Percentiles rank a stretch among this genome's conserved stretches.
These are phyloP conservation scores for Globia sparganii DNA, from an alignment of 2,888 invertebrate genomes.

Conservation along the genomic window DNA sequence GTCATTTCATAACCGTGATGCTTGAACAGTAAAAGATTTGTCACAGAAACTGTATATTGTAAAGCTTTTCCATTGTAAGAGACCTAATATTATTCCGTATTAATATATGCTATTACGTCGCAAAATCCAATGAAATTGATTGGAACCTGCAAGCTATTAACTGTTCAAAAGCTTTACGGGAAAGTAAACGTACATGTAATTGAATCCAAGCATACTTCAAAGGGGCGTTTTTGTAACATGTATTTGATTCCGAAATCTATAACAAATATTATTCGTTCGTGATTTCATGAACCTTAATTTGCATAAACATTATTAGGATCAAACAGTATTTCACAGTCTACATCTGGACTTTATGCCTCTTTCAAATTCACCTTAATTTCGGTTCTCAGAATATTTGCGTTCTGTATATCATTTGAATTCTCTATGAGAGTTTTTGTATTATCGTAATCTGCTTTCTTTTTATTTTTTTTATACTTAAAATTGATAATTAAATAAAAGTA, in stretches of 20 bases:
- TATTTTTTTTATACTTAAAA: neutral
- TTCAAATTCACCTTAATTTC: neutral
- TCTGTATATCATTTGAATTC: neutral
- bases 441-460: neutral
- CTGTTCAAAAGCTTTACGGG: neutral
- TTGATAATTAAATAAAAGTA: neutral
- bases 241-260: constrained; percentile 8
- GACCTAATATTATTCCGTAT: neutral
- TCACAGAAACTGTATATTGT: too few relatives aligned
- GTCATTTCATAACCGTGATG: too few relatives aligned
- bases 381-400: neutral
- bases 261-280: neutral
- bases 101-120: neutral
- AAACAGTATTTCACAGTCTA: neutral
- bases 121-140: neutral
- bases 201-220: constrained; percentile 29
- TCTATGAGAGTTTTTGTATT: neutral
- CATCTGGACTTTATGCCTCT: neutral
- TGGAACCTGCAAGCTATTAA: neutral
- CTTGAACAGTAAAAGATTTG: too few relatives aligned
- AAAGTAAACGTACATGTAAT: constrained; percentile 20
- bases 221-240: constrained; percentile 2
- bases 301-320: constrained; percentile 8
- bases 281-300: neutral
- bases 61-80: neutral